A percentile compares a stretch with the other conserved stretches of the same genome.
Conservation (phyloP, 1,140 invertebrate genomes). For the Macrostomum lignano region DNA sequence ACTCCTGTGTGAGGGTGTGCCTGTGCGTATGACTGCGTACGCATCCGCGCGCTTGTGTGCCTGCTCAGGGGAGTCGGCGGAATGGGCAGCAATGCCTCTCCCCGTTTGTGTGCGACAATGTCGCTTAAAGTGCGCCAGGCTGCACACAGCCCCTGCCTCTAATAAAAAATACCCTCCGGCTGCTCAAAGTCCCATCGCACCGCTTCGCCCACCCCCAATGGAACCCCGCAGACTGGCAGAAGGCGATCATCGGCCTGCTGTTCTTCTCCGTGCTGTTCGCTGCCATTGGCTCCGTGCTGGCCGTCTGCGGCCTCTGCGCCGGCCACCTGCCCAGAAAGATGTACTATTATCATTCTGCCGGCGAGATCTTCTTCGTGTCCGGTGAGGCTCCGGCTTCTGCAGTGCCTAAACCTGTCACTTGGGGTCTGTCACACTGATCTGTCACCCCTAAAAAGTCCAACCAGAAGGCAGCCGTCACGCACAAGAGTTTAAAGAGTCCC, state of each 20-base stretch:
- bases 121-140: no score
- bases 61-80: no score
- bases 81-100: no score
- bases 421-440: not conserved
- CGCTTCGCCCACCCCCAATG: not conserved
- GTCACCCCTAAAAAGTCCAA: no score
- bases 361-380: constrained; percentile 24
- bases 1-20: no score
- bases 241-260: constrained; percentile 21
- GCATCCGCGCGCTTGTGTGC: no score
- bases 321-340: constrained; percentile 20
- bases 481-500: no score
- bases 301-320: constrained; percentile 18
- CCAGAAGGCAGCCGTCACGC: no score
- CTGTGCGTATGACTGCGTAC: no score
- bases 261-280: constrained; percentile 19
- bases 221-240: constrained; percentile 19
- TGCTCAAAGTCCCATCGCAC: constrained; percentile 1
- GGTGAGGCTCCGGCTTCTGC: constrained; percentile 12
- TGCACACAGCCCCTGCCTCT: no score
- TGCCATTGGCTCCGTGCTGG: constrained; percentile 16
- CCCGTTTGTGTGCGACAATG: no score
- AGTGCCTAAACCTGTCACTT: not conserved
- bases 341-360: constrained; percentile 25
- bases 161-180: no score